Conservation (phyloP, 2,888 invertebrate genomes). For the Lycia hirtaria region DNA sequence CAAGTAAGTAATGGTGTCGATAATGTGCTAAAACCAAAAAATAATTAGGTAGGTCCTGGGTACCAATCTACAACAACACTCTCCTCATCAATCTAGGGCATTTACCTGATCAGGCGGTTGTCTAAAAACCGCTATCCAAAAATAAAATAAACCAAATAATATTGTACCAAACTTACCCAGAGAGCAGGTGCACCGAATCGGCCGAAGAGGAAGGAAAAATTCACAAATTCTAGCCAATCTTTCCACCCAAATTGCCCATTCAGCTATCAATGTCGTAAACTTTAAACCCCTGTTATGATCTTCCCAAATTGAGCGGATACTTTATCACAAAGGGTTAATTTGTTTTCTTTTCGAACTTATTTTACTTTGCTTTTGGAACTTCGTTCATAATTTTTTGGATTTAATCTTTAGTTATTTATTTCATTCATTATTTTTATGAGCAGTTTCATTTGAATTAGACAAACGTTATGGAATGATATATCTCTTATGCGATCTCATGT, state of each 20-base stretch:
- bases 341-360: conserved; percentile 14
- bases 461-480: no score
- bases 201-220: conserved; percentile 6
- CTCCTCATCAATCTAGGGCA: no score
- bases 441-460: neutral
- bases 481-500: no score
- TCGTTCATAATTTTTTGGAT: neutral
- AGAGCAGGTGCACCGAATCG: neutral
- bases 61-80: no score
- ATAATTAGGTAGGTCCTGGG: no score
- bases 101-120: no score
- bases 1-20: no score
- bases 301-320: conserved; percentile 15
- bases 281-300: conserved; percentile 21
- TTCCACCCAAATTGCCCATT: conserved; percentile 20
- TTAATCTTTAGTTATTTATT: conserved; percentile 2
- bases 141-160: neutral
- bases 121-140: neutral
- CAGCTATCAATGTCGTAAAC: conserved; percentile 23
- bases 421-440: neutral
- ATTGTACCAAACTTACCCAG: neutral
- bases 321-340: conserved; percentile 24
- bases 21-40: no score
- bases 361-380: conserved; percentile 8
- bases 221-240: conserved; percentile 7